Base-by-base conservation (phyloP, 2,888 invertebrate species). In the Acanthosepion lycidas region DNA sequence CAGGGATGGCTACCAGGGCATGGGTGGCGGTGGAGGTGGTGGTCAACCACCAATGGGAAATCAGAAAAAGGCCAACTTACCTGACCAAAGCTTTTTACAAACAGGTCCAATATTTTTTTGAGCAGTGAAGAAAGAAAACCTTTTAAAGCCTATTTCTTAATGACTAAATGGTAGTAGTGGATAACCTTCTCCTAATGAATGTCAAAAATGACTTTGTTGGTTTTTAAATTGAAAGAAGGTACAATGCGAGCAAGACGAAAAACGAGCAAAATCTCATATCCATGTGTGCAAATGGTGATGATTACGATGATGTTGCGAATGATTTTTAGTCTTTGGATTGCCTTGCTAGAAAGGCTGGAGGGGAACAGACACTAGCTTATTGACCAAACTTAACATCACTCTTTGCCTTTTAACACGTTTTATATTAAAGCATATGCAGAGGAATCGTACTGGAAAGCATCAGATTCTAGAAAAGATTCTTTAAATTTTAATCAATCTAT, bases 101-200 rank as follows among this genome's bases (percentile, higher is more conserved):
- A 94, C 94, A 59, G 94, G 94, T 59, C 94, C 94, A 94, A 94
- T 94, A 59, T 94, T 59, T 48, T 94, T 94, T 64, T 94, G 55
- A 94, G 33, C 12, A n/a, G 51, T 59, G 93, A 93, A 59, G 59
- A 23, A 23, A 59, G 6, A 59, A 59, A 20, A 23, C 12, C 33
- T 78, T 78, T n/a, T n/a, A n/a, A 78, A 78, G 78, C 33, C 78
- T 33, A 78, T 33, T 78, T 78, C 78, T 78, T 78, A 78, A 78
- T 78, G n/a, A 78, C 78, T 78, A 78, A 78, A 78, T 78, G 78
- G n/a, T 78, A 78, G 78, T 78, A 33, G 78, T 78, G 78, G 78
- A 33, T n/a, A 78, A 78, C 78, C n/a, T 15, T 78, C 78, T 42
- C 42, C 42, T 33, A 78, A 78, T 78, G 15, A 78, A 78, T 78